Evolutionary conservation across 30 jellyfish, hydroid and myxozoan species (phyloP).

Genomic region (Clytia hemisphaerica): DNA sequence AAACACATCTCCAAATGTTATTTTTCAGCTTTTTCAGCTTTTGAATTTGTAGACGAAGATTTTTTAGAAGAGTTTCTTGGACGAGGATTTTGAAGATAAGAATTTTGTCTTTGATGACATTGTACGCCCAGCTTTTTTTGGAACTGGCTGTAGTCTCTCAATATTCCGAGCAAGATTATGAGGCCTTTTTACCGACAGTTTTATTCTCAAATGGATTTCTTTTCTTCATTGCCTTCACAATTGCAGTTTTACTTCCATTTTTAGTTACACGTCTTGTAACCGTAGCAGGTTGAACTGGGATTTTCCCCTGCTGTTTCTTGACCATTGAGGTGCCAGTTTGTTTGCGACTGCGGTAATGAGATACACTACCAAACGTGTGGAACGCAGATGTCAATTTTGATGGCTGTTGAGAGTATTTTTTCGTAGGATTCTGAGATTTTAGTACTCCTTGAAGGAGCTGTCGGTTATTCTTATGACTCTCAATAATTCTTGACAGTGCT

Average conservation of each 20-base stretch:
- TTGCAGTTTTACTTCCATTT: no score
- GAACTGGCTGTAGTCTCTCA: neutral
- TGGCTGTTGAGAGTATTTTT: neutral
- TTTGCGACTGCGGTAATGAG: neutral
- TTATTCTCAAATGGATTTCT: neutral
- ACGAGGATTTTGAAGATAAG: no score
- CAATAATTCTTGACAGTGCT: no score
- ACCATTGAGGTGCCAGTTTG: slow-evolving; percentile 15
- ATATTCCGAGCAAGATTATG: slow-evolving; percentile 4
- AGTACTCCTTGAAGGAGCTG: neutral
- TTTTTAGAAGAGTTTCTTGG: no score
- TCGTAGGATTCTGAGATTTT: neutral
- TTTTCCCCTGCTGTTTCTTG: neutral
- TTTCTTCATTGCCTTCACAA: no score
- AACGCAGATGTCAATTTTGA: neutral
- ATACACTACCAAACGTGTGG: neutral
- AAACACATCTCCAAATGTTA: no score
- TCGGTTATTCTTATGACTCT: slow-evolving; percentile 1
- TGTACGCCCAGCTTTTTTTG: slow-evolving; percentile 21
- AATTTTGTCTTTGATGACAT: no score
- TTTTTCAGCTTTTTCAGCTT: no score
- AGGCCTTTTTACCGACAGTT: slow-evolving; percentile 2
- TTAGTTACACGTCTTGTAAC: neutral
- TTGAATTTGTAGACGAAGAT: no score
- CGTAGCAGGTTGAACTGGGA: slow-evolving; percentile 3